phyloP scores from a whole-genome alignment of 2,888 invertebrate genomes.

The Tillus elongatus region DNA sequence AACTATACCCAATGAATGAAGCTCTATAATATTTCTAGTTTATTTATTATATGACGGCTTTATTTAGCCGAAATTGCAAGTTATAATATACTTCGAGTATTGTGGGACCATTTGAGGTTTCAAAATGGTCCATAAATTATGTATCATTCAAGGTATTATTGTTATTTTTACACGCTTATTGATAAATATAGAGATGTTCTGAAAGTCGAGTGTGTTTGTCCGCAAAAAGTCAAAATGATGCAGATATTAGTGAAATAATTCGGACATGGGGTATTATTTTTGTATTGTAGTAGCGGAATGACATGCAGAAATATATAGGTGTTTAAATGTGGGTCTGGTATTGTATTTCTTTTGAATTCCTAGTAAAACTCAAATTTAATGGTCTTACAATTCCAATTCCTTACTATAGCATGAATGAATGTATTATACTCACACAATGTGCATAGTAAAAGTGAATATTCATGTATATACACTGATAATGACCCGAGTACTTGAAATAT shows the following conservation, averaged over 20 bases:
- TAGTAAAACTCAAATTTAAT: slow-evolving; percentile 3
- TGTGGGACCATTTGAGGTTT: slow-evolving; percentile 36
- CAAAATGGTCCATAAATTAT: slow-evolving; percentile 32
- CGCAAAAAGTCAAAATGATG: slow-evolving; percentile 30
- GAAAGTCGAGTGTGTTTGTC: too few species aligned
- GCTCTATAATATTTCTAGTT: slow-evolving; percentile 31
- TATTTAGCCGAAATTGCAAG: slow-evolving; percentile 27
- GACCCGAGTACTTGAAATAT: too few species aligned
- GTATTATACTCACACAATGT: not conserved
- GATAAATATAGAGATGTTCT: too few species aligned
- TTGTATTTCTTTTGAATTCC: not conserved
- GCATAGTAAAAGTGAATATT: not conserved
- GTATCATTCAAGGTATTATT: slow-evolving; percentile 22
- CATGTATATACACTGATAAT: too few species aligned
- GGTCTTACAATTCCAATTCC: not conserved
- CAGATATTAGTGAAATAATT: slow-evolving; percentile 17
- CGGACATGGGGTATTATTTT: too few species aligned
- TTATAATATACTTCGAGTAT: slow-evolving; percentile 24
- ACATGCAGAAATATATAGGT: too few species aligned
- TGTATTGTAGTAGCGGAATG: not conserved
- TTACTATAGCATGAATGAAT: not conserved
- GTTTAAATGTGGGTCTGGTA: too few species aligned
- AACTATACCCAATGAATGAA: slow-evolving; percentile 27
- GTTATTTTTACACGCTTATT: too few species aligned
- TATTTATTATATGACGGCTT: slow-evolving; percentile 33